A percentile compares a stretch with the other conserved stretches of the same genome.
Conservation (phyloP, 2,888 invertebrate species). For the Leistus spinibarbis region DNA sequence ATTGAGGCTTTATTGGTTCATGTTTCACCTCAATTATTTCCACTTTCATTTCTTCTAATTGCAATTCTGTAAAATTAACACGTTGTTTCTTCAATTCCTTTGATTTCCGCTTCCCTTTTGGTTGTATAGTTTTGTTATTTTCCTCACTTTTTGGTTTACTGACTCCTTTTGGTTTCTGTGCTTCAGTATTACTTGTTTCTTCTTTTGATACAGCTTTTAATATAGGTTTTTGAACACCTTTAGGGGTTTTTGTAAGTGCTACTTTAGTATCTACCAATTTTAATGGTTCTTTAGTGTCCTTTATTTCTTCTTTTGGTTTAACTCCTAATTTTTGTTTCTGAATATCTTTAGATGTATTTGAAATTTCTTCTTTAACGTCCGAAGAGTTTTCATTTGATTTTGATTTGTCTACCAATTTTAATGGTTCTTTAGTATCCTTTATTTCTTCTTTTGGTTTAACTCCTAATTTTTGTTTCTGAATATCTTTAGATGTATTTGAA, state of each 20-base stretch:
- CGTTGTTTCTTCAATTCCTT: conserved; percentile 49
- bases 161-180: conserved; percentile 43
- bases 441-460: conserved; percentile 1
- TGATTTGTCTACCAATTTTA: not conserved
- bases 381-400: too few species aligned
- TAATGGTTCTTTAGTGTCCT: not conserved
- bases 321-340: not conserved
- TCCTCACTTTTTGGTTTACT: conserved; percentile 44
- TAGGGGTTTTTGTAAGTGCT: too few species aligned
- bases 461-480: conserved; percentile 10
- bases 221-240: too few species aligned
- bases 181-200: conserved; percentile 45
- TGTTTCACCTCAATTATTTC: conserved; percentile 10
- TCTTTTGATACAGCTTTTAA: too few species aligned
- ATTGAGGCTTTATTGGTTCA: conserved; percentile 13
- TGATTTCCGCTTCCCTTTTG: conserved; percentile 13
- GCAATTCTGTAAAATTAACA: conserved; percentile 25
- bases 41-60: conserved; percentile 25
- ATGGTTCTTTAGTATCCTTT: not conserved
- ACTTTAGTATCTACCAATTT: conserved; percentile 38
- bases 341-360: not conserved
- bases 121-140: conserved; percentile 47
- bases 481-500: not conserved
- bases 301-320: conserved; percentile 3
- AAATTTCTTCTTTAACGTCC: not conserved